Evolutionary conservation across 2,797 vertebrate genomes (phyloP), one percentile per base, ranked within the genome.

Genomic region (Gallinago stenura): DNA sequence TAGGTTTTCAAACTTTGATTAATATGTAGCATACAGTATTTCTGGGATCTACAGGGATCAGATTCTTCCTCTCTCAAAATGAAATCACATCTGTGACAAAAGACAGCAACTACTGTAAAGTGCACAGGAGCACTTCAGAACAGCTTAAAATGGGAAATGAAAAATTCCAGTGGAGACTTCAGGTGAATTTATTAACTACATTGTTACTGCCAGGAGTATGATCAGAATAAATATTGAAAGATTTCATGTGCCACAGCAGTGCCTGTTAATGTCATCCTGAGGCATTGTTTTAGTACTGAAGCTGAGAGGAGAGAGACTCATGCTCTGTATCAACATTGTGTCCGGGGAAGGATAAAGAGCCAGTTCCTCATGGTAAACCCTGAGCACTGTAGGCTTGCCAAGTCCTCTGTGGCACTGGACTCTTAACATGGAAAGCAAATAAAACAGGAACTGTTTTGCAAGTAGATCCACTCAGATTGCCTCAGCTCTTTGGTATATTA

Each of bases 121-220:
- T 83, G 56, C 56, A 56, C n/a, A 62, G 75, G 64, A 89, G 75
- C 81, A n/a, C 70, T 91, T 95, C 54, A 57, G 73, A 88, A 76
- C 60, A 90, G 60, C 77, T 92, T 89, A 72, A 89, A 93, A 87
- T 64, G 88, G 56, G 48, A 89, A 87, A 93, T 77, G 43, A 95
- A 82, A 84, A 79, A 97, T 90, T 91, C 83, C 87, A 73, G 83
- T 79, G 83, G 83, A 95, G 85, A 75, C 75, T 95, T 89, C 80
- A 95, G 93, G 91, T 94, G 91, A 91, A 95, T 96, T 94, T 93
- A 96, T 94, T 89, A 92, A 95, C 86, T 83, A 51, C 45, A 30
- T 79, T 89, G 69, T 92, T 93, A 83, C 78, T 96, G 80, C 70
- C 43, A 89, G 83, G 90, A 90, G 82, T 94, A 93, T 90, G 91